A percentile compares a stretch with the other conserved stretches of the same genome.
These are phyloP conservation scores for Eriocheir sinensis DNA, from an alignment of 1,140 invertebrate genomes.

Conservation along the genomic window DNA sequence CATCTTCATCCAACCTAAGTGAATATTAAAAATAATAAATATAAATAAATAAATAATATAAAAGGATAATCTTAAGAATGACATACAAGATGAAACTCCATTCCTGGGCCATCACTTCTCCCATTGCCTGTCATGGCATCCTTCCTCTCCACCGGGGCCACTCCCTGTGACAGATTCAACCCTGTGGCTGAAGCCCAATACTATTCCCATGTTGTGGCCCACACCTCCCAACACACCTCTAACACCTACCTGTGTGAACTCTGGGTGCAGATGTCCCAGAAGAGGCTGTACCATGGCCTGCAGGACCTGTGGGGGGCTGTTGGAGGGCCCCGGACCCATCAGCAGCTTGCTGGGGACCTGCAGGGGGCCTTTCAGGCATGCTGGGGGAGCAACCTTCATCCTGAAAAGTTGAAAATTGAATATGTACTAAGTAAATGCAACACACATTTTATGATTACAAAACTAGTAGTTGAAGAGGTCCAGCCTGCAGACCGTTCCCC, in stretches of 20 bases:
- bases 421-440: too few species aligned
- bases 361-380: constrained; percentile 84
- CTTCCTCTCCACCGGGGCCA: too few species aligned
- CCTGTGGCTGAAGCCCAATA: neutral
- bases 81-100: neutral
- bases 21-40: too few species aligned
- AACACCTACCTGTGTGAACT: constrained; percentile 86
- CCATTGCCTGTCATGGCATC: too few species aligned
- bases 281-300: constrained; percentile 85
- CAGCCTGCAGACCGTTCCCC: too few species aligned
- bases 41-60: too few species aligned
- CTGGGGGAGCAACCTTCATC: constrained; percentile 65
- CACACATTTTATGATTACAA: too few species aligned
- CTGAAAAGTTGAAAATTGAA: constrained; percentile 43
- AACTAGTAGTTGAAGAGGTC: too few species aligned
- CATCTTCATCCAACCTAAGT: too few species aligned
- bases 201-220: too few species aligned
- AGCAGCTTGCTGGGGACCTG: constrained; percentile 86
- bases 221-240: neutral
- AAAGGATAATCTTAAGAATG: neutral
- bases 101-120: too few species aligned
- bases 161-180: neutral
- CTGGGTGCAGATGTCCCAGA: constrained; percentile 88
- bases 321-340: constrained; percentile 91
- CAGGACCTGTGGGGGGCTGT: constrained; percentile 86